phyloP scores from a whole-genome alignment of 2,113 vertebrate genomes.

The Notothenia rossii region DNA sequence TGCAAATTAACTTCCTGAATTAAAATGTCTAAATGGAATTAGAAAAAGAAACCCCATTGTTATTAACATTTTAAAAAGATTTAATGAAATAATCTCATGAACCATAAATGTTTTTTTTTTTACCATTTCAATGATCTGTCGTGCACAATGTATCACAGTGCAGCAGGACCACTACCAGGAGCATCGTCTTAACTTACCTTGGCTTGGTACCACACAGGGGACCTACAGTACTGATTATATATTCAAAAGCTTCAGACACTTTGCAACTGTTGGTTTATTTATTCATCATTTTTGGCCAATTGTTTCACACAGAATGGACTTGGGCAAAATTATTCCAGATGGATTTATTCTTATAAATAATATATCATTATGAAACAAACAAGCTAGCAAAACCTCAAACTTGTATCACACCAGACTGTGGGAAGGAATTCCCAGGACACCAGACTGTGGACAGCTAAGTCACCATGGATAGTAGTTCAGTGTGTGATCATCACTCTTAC shows the following conservation, averaged over 20 bases:
- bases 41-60: too few species aligned
- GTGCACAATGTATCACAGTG: not conserved
- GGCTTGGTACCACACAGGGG: slow-evolving; percentile 34
- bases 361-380: slow-evolving; percentile 48
- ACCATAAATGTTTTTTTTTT: too few species aligned
- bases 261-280: not conserved
- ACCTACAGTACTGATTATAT: slow-evolving; percentile 8
- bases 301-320: slow-evolving; percentile 20
- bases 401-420: slow-evolving; percentile 4
- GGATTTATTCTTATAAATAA: slow-evolving; percentile 56
- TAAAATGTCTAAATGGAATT: too few species aligned
- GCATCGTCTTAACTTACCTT: slow-evolving; percentile 20
- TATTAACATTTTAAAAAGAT: too few species aligned
- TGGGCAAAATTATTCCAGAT: slow-evolving; percentile 26
- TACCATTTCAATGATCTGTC: not conserved
- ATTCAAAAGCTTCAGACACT: slow-evolving; percentile 2
- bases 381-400: not conserved
- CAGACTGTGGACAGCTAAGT: not conserved
- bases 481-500: not conserved
- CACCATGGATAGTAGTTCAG: not conserved
- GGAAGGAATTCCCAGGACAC: slow-evolving; percentile 21
- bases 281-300: slow-evolving; percentile 31
- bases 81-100: too few species aligned
- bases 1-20: too few species aligned
- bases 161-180: not conserved